Percentiles rank a stretch among this genome's conserved stretches.
Conservation (phyloP, 2,797 vertebrate species). For the Hypotaenidia okinawae region DNA sequence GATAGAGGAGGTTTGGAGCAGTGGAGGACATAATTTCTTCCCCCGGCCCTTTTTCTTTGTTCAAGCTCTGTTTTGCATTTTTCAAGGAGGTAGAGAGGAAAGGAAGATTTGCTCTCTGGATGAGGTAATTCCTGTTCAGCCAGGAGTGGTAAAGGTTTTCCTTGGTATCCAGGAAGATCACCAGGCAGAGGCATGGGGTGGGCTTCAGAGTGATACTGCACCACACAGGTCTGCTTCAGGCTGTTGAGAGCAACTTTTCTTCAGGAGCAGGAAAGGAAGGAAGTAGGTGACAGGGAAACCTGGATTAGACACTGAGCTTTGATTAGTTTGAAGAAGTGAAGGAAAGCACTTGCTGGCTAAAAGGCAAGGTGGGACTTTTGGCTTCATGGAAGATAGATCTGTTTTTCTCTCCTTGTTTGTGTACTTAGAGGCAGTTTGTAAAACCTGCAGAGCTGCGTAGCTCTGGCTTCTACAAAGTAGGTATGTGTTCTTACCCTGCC, state of each 20-base stretch:
- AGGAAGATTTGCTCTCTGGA: not conserved
- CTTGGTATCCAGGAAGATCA: not conserved
- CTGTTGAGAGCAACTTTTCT: not conserved
- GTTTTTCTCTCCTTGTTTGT: not conserved
- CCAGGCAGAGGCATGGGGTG: accelerated
- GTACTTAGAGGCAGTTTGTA: not conserved
- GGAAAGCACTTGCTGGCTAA: not conserved
- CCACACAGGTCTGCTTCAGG: not conserved
- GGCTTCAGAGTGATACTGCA: not conserved
- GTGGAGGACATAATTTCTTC: not conserved
- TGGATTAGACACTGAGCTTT: not conserved
- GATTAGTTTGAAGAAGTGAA: not conserved
- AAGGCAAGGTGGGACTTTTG: not conserved
- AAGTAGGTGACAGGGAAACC: not conserved
- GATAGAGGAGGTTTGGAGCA: not conserved
- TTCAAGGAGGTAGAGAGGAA: not conserved
- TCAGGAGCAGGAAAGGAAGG: not conserved
- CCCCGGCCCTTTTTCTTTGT: not conserved
- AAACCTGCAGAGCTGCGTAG: not conserved
- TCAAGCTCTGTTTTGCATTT: not conserved
- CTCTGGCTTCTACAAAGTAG: not conserved
- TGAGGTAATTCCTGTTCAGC: not conserved
- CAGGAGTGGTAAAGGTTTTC: not conserved
- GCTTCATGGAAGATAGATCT: not conserved
- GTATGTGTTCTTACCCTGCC: not conserved